phyloP scores from a whole-genome alignment of 1,140 invertebrate species.

The Saccostrea echinata region DNA sequence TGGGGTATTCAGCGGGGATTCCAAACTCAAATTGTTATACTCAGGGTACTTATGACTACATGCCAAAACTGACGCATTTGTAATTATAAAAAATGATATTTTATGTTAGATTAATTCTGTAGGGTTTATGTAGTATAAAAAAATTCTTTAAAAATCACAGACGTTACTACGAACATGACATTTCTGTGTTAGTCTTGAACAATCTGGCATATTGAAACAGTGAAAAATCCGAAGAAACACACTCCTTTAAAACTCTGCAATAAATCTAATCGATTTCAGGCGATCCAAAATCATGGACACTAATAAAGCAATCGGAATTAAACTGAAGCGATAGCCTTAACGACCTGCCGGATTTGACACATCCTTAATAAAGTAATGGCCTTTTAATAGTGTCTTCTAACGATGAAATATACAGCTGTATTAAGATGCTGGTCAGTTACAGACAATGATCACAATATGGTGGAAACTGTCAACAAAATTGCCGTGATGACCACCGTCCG shows the following conservation, averaged over 20 bases:
- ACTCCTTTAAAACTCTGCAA: conserved; percentile 2
- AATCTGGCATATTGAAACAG: neutral
- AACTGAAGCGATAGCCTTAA: conserved; percentile 28
- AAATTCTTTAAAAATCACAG: too few species aligned
- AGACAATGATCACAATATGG: conserved; percentile 21
- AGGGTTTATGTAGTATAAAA: too few species aligned
- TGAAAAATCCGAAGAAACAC: neutral
- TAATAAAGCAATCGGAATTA: conserved; percentile 4
- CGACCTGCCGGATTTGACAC: conserved; percentile 2
- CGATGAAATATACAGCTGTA: conserved; percentile 36
- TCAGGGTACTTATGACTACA: conserved; percentile 66
- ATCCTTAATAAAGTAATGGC: conserved; percentile 25
- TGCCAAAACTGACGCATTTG: conserved; percentile 70
- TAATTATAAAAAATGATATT: conserved; percentile 4
- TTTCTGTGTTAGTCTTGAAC: neutral
- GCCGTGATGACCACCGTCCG: neutral
- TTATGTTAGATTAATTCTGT: too few species aligned
- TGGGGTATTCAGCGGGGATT: conserved; percentile 59
- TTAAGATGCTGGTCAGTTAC: conserved; percentile 28
- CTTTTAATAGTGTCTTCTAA: conserved; percentile 29
- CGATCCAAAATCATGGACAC: neutral
- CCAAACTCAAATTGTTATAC: conserved; percentile 60
- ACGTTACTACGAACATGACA: neutral
- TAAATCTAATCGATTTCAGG: conserved; percentile 30
- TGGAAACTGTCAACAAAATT: neutral